Conservation (phyloP, 1,140 invertebrate species). For the Conus ventricosus region DNA sequence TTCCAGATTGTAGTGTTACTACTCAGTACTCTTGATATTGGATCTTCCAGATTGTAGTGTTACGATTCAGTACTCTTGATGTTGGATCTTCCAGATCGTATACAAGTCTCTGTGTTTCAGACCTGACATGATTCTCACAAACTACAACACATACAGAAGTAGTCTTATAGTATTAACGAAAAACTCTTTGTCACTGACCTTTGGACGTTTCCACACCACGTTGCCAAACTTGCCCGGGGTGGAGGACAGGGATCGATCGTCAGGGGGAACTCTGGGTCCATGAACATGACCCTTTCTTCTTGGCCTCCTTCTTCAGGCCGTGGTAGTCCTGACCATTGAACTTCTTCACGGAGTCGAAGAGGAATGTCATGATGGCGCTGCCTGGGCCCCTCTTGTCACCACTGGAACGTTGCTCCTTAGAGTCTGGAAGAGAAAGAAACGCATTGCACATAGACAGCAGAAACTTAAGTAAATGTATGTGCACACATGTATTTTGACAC, state of each 20-base stretch:
- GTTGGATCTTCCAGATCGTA: no score
- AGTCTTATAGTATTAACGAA: no score
- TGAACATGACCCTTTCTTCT: constrained; percentile 74
- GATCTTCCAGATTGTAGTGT: no score
- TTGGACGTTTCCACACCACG: constrained; percentile 75
- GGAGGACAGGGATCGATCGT: constrained; percentile 76
- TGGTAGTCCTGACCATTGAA: constrained; percentile 74
- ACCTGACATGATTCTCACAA: no score
- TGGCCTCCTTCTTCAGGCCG: constrained; percentile 72
- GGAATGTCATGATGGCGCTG: not conserved
- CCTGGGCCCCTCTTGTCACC: not conserved
- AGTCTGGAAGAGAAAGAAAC: not conserved
- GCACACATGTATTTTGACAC: not conserved
- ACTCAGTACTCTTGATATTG: no score
- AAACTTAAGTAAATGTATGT: not conserved
- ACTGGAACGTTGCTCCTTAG: not conserved
- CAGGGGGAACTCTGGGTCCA: constrained; percentile 78
- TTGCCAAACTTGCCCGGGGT: constrained; percentile 68
- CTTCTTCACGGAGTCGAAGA: constrained; percentile 43
- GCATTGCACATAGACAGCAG: not conserved
- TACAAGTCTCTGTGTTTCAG: no score
- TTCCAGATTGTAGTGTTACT: no score
- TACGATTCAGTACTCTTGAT: no score
- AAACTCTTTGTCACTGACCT: no score
- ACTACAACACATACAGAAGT: no score